Conservation (phyloP, 2,113 vertebrate genomes). For the Vidua chalybeata region DNA sequence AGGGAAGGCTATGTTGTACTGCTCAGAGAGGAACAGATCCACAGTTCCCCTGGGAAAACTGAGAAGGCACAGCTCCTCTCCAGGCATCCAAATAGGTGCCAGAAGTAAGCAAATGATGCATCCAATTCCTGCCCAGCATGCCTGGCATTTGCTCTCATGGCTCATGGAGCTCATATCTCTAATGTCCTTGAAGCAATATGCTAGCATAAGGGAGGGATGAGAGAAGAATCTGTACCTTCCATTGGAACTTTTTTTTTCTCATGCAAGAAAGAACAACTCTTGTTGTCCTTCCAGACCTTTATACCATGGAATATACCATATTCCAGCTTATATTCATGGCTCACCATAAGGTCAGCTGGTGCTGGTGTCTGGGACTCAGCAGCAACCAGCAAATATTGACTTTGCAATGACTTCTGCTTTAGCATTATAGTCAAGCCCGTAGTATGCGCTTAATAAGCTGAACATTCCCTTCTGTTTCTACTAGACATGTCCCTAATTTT, state of each 20-base stretch:
- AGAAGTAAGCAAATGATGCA: constrained; percentile 49
- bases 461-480: constrained; percentile 51
- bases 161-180: neutral
- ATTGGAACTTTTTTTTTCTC: neutral
- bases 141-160: constrained; percentile 20
- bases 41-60: neutral
- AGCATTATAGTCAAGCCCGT: neutral
- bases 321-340: neutral
- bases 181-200: constrained; percentile 29
- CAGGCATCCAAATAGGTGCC: constrained; percentile 5
- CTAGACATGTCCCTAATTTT: neutral
- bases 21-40: neutral
- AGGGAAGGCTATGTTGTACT: neutral
- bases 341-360: neutral
- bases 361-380: neutral
- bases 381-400: neutral
- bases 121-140: constrained; percentile 13
- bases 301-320: fast-evolving
- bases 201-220: neutral
- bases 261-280: neutral
- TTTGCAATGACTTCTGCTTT: constrained; percentile 38
- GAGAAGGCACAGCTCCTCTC: neutral
- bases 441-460: constrained; percentile 15
- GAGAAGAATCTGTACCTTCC: neutral
- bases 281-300: neutral